These are phyloP conservation scores for Calyptomena viridis DNA, from an alignment of 2,113 vertebrate species.

Conservation along the genomic window DNA sequence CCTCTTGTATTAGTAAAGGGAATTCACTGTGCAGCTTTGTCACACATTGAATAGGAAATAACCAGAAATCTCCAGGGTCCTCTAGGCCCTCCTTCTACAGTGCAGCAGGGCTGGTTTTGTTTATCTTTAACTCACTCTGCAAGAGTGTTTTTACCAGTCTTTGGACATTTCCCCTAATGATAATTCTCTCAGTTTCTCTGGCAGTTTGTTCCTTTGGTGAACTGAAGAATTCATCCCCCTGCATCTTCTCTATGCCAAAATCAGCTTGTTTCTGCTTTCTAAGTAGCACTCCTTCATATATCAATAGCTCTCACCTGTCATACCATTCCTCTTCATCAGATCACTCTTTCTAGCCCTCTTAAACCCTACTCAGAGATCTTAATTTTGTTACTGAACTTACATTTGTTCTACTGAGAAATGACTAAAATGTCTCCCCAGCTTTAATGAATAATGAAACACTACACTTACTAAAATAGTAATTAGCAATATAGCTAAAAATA, in stretches of 20 bases:
- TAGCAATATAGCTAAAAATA: slow-evolving; percentile 67
- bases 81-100: background rate
- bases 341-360: background rate
- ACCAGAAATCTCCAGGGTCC: background rate
- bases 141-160: background rate
- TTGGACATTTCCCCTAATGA: background rate
- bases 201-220: background rate
- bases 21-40: background rate
- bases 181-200: background rate
- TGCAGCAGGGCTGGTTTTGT: background rate
- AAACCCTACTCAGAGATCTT: background rate
- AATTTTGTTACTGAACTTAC: background rate
- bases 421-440: slow-evolving; percentile 27
- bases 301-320: background rate
- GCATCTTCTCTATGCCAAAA: background rate
- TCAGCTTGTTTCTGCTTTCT: background rate
- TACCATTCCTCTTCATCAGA: background rate
- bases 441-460: slow-evolving; percentile 49
- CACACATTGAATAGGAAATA: background rate
- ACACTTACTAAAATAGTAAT: slow-evolving; percentile 53
- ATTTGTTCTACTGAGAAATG: slow-evolving; percentile 18
- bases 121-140: background rate
- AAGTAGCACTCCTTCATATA: background rate
- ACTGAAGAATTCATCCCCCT: background rate
- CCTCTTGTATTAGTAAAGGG: background rate